phyloP scores from a whole-genome alignment of 2,113 vertebrate species.

The Hippocampus mohnikei region DNA sequence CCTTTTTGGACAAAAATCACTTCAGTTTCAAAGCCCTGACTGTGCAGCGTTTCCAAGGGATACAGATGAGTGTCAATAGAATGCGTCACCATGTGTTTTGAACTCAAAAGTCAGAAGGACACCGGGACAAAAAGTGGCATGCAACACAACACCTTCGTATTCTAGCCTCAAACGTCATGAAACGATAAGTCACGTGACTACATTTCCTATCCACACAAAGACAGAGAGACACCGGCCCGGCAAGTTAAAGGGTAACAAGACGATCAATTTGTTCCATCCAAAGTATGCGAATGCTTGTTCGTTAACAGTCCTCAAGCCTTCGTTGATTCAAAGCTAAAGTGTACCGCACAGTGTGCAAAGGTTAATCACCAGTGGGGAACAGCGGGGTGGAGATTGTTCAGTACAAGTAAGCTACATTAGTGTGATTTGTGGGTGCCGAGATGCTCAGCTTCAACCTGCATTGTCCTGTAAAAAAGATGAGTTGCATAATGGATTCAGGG shows the following conservation, averaged over 20 bases:
- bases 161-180: neutral
- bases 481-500: conserved; percentile 61
- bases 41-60: neutral
- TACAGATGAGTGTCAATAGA: neutral
- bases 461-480: conserved; percentile 34
- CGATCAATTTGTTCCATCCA: conserved; percentile 13
- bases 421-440: conserved; percentile 24
- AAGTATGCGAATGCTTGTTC: conserved; percentile 34
- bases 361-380: neutral
- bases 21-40: conserved; percentile 20
- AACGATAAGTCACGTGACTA: neutral
- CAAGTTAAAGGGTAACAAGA: neutral
- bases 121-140: conserved; percentile 1
- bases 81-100: neutral
- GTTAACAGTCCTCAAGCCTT: conserved; percentile 62
- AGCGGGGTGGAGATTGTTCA: neutral
- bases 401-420: conserved; percentile 18
- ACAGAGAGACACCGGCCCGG: neutral
- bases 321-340: conserved; percentile 30
- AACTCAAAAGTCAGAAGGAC: neutral
- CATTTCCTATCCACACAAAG: neutral
- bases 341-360: conserved; percentile 16
- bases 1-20: conserved; percentile 1
- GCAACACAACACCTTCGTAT: neutral
- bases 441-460: conserved; percentile 51